Percentiles rank a stretch among this genome's conserved stretches.
Conservation (phyloP, 2,113 vertebrate genomes). For the Rhagologus leucostigma region DNA sequence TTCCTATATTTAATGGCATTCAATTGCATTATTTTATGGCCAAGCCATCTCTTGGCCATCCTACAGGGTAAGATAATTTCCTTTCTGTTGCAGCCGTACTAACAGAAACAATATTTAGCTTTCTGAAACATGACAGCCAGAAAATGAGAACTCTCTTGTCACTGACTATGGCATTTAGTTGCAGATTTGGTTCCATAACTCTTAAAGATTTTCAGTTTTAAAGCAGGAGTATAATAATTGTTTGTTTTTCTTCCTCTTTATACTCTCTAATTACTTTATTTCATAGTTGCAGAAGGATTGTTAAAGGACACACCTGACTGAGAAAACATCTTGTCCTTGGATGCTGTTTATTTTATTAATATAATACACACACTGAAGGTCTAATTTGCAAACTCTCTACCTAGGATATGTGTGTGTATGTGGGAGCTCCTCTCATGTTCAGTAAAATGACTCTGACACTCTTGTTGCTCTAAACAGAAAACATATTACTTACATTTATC, state of each 20-base stretch:
- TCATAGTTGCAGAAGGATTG: slow-evolving; percentile 52
- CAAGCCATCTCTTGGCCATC: slow-evolving; percentile 28
- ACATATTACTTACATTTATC: background rate
- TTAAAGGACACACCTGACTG: slow-evolving; percentile 62
- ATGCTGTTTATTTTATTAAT: slow-evolving; percentile 45
- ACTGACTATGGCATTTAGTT: slow-evolving; percentile 68
- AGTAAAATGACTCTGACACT: background rate
- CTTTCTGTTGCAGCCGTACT: slow-evolving; percentile 46
- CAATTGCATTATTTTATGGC: background rate
- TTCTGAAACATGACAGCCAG: slow-evolving; percentile 66
- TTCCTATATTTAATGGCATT: background rate
- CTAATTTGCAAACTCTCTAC: slow-evolving; percentile 12
- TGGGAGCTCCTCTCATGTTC: background rate
- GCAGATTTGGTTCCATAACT: slow-evolving; percentile 71
- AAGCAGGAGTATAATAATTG: slow-evolving; percentile 58
- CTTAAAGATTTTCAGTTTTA: slow-evolving; percentile 62
- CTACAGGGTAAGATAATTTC: slow-evolving; percentile 33
- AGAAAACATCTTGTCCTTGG: slow-evolving; percentile 58
- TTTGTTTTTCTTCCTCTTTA: slow-evolving; percentile 68
- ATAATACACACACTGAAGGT: background rate
- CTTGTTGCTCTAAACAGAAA: background rate
- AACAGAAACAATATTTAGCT: slow-evolving; percentile 26
- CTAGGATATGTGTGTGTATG: background rate
- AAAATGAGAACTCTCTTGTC: slow-evolving; percentile 74
- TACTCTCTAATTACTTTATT: slow-evolving; percentile 69